Conservation (phyloP, 2,888 invertebrate species). For the Helleia helle region DNA sequence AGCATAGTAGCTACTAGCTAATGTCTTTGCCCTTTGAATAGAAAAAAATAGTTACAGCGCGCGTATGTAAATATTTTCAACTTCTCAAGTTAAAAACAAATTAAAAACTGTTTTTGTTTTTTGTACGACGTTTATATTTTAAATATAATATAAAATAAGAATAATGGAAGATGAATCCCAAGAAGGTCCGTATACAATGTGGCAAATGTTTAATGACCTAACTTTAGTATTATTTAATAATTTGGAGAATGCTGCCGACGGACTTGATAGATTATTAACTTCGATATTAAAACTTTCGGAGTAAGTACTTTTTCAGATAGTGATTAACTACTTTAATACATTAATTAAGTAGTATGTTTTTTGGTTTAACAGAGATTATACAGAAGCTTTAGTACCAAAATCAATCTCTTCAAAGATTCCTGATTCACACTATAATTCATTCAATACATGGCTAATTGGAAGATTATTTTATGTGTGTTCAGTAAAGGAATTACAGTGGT, state of each 20-base stretch:
- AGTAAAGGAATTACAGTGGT: constrained; percentile 63
- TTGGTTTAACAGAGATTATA: constrained; percentile 52
- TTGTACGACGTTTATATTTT: too few relatives aligned
- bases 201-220: constrained; percentile 78
- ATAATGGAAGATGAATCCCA: constrained; percentile 60
- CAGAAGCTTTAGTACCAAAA: constrained; percentile 68
- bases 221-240: constrained; percentile 74
- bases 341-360: background rate
- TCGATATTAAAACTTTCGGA: constrained; percentile 74
- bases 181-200: constrained; percentile 65
- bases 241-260: constrained; percentile 68
- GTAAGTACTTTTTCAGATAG: constrained; percentile 28
- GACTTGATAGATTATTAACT: constrained; percentile 71
- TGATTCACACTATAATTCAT: constrained; percentile 65
- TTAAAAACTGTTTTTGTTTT: too few relatives aligned
- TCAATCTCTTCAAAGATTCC: constrained; percentile 52
- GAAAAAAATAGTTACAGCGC: too few relatives aligned
- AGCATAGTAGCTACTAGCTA: too few relatives aligned
- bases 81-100: too few relatives aligned
- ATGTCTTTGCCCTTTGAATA: too few relatives aligned
- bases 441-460: constrained; percentile 80
- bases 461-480: constrained; percentile 77
- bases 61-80: background rate
- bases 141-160: too few relatives aligned
- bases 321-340: too few relatives aligned